Conservation (phyloP, 2,113 vertebrate genomes). For the Acinonyx jubatus region DNA sequence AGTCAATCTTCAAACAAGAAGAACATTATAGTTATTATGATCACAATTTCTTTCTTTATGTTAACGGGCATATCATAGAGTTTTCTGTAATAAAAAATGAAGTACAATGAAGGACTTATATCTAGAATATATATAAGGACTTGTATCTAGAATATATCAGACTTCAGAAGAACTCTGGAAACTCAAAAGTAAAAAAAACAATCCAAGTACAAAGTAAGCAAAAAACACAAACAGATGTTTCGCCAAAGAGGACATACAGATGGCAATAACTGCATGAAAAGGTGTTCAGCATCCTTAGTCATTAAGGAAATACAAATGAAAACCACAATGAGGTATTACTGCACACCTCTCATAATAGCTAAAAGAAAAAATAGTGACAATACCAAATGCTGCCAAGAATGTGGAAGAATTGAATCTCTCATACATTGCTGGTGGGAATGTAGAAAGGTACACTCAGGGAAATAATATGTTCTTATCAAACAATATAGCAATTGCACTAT, state of each 20-base stretch:
- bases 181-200: neutral
- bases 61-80: neutral
- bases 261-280: neutral
- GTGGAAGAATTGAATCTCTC: neutral
- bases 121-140: neutral
- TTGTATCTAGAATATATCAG: neutral
- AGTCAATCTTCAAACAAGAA: neutral
- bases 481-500: neutral
- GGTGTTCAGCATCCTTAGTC: neutral
- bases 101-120: too few species aligned
- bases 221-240: neutral
- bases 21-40: slow-evolving; percentile 28
- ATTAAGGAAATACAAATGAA: neutral
- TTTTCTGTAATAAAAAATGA: neutral
- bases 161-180: neutral
- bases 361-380: neutral
- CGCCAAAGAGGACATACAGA: neutral
- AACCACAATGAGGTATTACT: neutral
- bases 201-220: neutral
- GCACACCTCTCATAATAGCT: neutral
- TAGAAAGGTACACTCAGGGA: neutral
- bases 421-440: neutral
- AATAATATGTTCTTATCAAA: neutral
- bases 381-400: neutral
- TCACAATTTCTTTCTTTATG: neutral